Percentiles rank a stretch among this genome's conserved stretches.
Conservation (phyloP, 1,140 invertebrate genomes). For the Lamellibrachia luymesi region DNA sequence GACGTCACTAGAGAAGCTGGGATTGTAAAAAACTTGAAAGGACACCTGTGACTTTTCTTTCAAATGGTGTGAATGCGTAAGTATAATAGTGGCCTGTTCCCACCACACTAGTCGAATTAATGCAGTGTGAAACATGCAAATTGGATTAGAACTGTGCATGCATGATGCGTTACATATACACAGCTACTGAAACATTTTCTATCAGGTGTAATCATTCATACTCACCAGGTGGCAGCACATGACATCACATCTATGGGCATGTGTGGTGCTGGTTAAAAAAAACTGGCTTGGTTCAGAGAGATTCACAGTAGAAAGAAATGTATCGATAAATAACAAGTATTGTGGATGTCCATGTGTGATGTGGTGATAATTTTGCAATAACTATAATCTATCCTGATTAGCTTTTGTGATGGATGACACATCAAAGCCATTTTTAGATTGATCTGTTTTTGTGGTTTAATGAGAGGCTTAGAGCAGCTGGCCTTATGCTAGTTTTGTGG, state of each 20-base stretch:
- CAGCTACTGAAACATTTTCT: not conserved
- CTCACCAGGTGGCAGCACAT: not conserved
- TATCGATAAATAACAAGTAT: not conserved
- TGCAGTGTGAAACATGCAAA: too few relatives aligned
- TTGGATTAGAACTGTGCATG: too few relatives aligned
- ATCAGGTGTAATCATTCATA: not conserved
- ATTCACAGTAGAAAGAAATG: not conserved
- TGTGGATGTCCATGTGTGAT: not conserved
- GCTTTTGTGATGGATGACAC: not conserved
- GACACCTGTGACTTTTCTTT: not conserved
- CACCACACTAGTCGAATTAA: too few relatives aligned
- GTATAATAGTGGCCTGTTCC: not conserved
- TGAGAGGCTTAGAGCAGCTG: not conserved
- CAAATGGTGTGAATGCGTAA: not conserved
- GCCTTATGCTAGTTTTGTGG: not conserved
- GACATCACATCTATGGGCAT: not conserved
- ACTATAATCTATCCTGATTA: not conserved
- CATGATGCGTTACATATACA: too few relatives aligned
- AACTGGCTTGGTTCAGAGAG: not conserved
- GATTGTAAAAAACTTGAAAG: not conserved
- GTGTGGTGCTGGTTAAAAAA: not conserved
- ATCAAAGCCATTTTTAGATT: not conserved
- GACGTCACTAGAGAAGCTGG: not conserved
- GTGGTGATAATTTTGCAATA: not conserved
- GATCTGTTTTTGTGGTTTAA: not conserved